Percentiles rank a stretch among this genome's conserved stretches.
phyloP scores from a whole-genome alignment of 1,140 invertebrate species.

The Drosophila lacteicornis region DNA sequence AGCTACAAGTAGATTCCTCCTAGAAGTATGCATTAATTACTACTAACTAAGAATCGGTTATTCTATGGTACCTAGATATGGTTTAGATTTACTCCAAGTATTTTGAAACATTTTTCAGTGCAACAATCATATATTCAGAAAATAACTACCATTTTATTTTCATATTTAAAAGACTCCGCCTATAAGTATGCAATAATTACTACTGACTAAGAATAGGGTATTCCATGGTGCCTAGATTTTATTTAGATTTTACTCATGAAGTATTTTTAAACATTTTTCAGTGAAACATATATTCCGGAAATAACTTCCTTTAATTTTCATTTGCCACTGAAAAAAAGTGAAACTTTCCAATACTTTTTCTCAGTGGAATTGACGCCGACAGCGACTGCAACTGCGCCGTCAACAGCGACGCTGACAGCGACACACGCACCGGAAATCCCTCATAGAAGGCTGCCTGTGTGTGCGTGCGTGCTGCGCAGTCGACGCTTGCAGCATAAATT shows the following conservation, averaged over 20 bases:
- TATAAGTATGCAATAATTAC: neutral
- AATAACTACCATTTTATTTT: no score
- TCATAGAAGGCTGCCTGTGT: slow-evolving; percentile 61
- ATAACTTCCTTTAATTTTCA: no score
- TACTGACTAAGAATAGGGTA: neutral
- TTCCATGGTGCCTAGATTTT: neutral
- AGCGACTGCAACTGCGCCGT: slow-evolving; percentile 1
- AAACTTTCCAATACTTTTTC: neutral
- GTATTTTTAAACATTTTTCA: neutral
- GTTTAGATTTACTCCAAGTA: no score
- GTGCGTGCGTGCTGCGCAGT: slow-evolving; percentile 27
- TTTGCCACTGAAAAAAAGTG: no score
- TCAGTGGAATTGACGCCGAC: neutral
- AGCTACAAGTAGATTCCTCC: no score
- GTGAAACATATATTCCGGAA: no score
- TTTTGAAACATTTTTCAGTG: no score
- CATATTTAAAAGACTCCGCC: no score
- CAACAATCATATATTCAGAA: no score
- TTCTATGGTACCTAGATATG: neutral
- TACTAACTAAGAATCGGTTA: neutral
- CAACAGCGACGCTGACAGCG: slow-evolving; percentile 17
- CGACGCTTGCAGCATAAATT: slow-evolving; percentile 74
- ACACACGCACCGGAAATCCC: slow-evolving; percentile 79
- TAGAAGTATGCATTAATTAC: neutral
- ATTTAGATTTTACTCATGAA: neutral